Conservation (phyloP, 2,113 vertebrate genomes). For the Paramisgurnus dabryanus region DNA sequence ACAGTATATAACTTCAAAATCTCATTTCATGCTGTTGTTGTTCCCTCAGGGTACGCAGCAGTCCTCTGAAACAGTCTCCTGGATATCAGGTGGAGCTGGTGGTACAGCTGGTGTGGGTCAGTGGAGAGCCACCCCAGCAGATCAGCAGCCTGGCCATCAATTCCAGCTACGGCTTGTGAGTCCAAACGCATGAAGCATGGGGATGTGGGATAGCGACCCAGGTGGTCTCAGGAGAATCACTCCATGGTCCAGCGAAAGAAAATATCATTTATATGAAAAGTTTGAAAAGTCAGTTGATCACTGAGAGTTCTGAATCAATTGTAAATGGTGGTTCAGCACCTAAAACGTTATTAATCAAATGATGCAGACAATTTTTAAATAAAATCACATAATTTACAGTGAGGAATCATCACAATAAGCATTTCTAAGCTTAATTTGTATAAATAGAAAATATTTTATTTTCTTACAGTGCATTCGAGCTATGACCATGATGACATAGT, state of each 20-base stretch:
- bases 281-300: neutral
- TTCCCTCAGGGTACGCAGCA: conserved; percentile 86
- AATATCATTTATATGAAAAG: no score
- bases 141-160: conserved; percentile 95
- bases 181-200: conserved; percentile 45
- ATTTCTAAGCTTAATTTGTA: no score
- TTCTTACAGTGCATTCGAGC: no score
- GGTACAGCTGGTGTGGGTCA: conserved; percentile 96
- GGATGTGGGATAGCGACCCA: neutral
- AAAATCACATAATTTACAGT: no score
- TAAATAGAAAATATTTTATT: no score
- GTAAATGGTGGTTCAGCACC: neutral
- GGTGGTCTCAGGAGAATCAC: no score
- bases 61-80: conserved; percentile 92
- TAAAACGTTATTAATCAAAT: neutral
- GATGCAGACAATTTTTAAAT: neutral
- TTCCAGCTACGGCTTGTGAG: conserved; percentile 95
- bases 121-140: conserved; percentile 95
- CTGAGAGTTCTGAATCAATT: no score
- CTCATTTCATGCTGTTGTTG: neutral
- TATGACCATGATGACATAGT: no score
- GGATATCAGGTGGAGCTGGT: conserved; percentile 95
- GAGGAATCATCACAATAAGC: no score
- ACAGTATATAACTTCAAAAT: neutral
- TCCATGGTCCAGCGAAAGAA: no score